Base-by-base conservation (phyloP, 2,113 vertebrate genomes). In the Gymnocephalus cernua region DNA sequence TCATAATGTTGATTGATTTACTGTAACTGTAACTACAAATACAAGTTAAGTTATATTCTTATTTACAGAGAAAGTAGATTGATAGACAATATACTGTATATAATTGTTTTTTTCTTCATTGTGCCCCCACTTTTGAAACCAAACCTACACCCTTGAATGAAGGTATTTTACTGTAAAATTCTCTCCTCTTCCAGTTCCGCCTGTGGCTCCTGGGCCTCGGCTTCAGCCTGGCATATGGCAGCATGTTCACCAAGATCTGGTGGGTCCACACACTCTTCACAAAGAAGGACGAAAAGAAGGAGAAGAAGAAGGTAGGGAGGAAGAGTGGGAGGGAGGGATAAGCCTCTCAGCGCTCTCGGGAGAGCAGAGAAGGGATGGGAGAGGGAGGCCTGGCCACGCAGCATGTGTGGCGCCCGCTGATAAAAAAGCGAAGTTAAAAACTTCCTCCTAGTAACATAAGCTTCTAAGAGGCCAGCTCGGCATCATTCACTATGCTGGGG, bases 171-270 rank as follows among this genome's bases (percentile, higher is more conserved):
- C n/a, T n/a, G n/a, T n/a, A 11, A 45, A 65, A 47, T n/a, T 38
- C 5, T 57, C 53, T 38, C n/a, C 47, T 18, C 32, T 45, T 74
- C 15, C 68, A 90, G 75, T 95, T 96, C 74, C 97, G 97, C 2
- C 95, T 99, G 71, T 99, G 98, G 97, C 95, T 98, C 21, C 93
- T 99, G 1, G 97, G 97, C 7, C 91, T 99, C 53, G 98, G 98
- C 25, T 99, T 99, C 90, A 98, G 97, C 86, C 88, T 99, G 88
- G 98, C 97, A 0, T 99, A 99, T 0, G 97, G 98, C 92, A 98
- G 97, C 92, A 99, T 99, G 98, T 99, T 99, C 93, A 99, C 98
- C 63, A 99, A 99, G 95, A 98, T 99, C 94, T 99, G 98, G 98
- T 99, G 98, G 98, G 97, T 99, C 50, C 98, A 99, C 91, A 98